Conservation (phyloP, 2,797 vertebrate species). For the Apodemus agrarius region DNA sequence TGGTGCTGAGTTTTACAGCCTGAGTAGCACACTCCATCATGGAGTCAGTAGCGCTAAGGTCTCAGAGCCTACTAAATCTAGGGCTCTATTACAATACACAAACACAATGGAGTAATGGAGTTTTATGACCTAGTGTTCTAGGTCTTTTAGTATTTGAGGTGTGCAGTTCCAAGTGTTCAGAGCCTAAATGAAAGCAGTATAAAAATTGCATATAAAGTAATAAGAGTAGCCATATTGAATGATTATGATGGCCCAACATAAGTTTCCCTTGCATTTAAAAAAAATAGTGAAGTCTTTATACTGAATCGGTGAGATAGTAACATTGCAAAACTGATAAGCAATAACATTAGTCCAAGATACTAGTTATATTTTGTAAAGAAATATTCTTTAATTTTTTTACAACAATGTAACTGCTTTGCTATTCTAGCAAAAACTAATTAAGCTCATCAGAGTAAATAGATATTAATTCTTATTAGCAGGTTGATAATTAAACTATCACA, state of each 20-base stretch:
- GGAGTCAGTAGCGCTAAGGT: too few species aligned
- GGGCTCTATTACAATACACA: too few species aligned
- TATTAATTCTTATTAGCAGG: not conserved
- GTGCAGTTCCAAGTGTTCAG: not conserved
- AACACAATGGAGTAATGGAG: too few species aligned
- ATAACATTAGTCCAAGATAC: not conserved
- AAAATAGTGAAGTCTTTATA: not conserved
- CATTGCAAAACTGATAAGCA: not conserved
- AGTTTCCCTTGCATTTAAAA: not conserved
- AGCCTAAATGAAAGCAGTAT: not conserved
- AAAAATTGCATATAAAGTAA: not conserved
- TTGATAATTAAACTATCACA: not conserved
- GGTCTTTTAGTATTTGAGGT: not conserved
- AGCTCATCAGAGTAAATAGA: not conserved
- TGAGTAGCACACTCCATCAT: too few species aligned
- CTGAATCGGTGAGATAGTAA: not conserved
- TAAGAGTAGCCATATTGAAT: not conserved
- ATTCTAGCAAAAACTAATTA: not conserved
- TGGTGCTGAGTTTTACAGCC: too few species aligned
- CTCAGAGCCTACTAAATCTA: too few species aligned
- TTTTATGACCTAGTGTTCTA: not conserved
- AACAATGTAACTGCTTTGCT: not conserved
- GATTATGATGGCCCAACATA: not conserved
- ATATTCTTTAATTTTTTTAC: not conserved
- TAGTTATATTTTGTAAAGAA: not conserved